These are phyloP conservation scores for Drosophila athabasca DNA, from an alignment of 1,140 invertebrate genomes.

Conservation along the genomic window DNA sequence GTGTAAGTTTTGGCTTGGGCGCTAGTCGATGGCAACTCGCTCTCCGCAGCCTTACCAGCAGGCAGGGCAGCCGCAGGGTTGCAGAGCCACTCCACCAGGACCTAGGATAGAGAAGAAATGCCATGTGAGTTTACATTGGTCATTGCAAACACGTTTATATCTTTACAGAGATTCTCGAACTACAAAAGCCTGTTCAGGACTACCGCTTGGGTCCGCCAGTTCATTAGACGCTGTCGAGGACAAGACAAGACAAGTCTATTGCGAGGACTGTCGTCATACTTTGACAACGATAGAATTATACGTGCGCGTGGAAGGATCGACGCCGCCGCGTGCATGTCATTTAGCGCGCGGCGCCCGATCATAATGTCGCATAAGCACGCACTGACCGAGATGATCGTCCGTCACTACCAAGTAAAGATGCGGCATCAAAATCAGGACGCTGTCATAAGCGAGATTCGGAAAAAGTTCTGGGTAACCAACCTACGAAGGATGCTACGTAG, in stretches of 20 bases:
- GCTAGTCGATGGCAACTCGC: too few relatives aligned
- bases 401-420: neutral
- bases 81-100: too few relatives aligned
- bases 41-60: too few relatives aligned
- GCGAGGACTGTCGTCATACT: neutral
- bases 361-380: neutral
- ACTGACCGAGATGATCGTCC: neutral
- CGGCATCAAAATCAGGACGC: neutral
- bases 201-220: neutral
- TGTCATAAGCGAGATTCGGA: neutral
- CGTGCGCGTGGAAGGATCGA: neutral
- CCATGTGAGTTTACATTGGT: neutral
- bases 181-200: neutral
- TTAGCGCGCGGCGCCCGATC: neutral
- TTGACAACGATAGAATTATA: neutral
- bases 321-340: neutral
- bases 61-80: too few relatives aligned
- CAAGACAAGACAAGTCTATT: neutral
- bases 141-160: neutral
- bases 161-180: neutral
- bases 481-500: too few relatives aligned
- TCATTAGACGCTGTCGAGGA: neutral
- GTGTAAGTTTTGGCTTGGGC: too few relatives aligned
- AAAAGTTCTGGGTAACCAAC: too few relatives aligned
- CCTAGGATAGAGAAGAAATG: neutral